Evolutionary conservation across 1,140 invertebrate species (phyloP), one percentile per base, ranked within the genome.

Genomic region (Drosophila sucinea): DNA sequence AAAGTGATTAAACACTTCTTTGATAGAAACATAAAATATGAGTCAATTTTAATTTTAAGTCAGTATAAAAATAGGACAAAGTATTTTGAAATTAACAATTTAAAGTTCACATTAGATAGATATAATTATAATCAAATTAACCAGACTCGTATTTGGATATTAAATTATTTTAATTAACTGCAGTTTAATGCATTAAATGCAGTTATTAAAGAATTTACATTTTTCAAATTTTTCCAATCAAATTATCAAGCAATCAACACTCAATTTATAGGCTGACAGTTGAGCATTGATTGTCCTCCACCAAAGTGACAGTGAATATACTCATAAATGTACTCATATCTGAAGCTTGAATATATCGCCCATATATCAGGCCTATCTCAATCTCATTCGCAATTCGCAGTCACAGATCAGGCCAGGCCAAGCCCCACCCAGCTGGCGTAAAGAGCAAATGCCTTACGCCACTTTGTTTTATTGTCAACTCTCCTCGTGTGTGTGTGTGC

Each of bases 391-490:
- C 3, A 38, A 38, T 38, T 38, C 8, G 8, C 35, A 38, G 35
- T 38, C 35, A 38, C 35, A 38, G 8, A 17, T 17, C 17, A 17
- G 17, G 17, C 17, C 17, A 47, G 7, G 25, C 6, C 3, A 30
- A 11, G 30, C 55, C 55, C 55, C 55, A 32, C 55, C 55, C 55
- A 57, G 5, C 3, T n/a, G n/a, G 55, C n/a, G 5, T 38, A 51
- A 51, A 51, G 44, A 51, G 23, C 44, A 51, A 27, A 51, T 51
- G 44, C 23, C 44, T 51, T n/a, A 41, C 23, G 66, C 44, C 73
- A 77, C 29, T 76, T 33, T 47, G 47, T 54, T 77, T 77, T 71
- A 77, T 70, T 77, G 75, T 77, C 75, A 77, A 70, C 74, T 58
- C 57, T 71, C 38, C 60, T 76, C 60, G 67, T 61, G 38, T 11